A percentile compares a stretch with the other conserved stretches of the same genome.
Conservation (phyloP, 2,888 invertebrate genomes). For the Xestia xanthographa region DNA sequence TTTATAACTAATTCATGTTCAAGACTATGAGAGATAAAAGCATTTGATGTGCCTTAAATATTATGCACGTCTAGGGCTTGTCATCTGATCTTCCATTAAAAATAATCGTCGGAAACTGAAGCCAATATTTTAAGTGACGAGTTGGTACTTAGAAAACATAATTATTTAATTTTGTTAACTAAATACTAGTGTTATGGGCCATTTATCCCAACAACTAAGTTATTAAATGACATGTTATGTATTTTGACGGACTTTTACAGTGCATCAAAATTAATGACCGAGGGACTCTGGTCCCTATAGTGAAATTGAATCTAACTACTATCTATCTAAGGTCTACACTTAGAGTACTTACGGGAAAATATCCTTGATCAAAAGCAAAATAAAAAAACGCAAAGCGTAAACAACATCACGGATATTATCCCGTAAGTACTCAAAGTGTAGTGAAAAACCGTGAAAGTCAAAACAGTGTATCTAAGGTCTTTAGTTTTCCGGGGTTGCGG, state of each 20-base stretch:
- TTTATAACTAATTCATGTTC: slow-evolving; percentile 37
- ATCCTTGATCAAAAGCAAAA: too few species aligned
- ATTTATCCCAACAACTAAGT: background rate
- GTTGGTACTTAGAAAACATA: background rate
- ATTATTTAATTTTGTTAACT: background rate
- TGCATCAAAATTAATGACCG: background rate
- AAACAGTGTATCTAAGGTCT: too few species aligned
- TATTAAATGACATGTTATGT: background rate
- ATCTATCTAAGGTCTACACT: too few species aligned
- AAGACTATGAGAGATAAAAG: slow-evolving; percentile 33
- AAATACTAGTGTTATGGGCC: background rate
- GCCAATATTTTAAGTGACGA: background rate
- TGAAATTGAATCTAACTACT: background rate
- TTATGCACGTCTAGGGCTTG: slow-evolving; percentile 21
- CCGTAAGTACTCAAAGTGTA: too few species aligned
- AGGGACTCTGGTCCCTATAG: background rate
- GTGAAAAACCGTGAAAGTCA: too few species aligned
- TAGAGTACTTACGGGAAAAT: too few species aligned
- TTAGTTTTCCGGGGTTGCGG: too few species aligned
- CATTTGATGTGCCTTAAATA: slow-evolving; percentile 25
- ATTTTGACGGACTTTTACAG: background rate
- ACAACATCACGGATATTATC: too few species aligned
- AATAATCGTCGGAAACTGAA: background rate
- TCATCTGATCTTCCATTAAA: slow-evolving; percentile 12
- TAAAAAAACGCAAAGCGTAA: too few species aligned